Percentiles rank a stretch among this genome's conserved stretches.
Conservation (phyloP, 1,140 invertebrate species). For the Araneus ventricosus region DNA sequence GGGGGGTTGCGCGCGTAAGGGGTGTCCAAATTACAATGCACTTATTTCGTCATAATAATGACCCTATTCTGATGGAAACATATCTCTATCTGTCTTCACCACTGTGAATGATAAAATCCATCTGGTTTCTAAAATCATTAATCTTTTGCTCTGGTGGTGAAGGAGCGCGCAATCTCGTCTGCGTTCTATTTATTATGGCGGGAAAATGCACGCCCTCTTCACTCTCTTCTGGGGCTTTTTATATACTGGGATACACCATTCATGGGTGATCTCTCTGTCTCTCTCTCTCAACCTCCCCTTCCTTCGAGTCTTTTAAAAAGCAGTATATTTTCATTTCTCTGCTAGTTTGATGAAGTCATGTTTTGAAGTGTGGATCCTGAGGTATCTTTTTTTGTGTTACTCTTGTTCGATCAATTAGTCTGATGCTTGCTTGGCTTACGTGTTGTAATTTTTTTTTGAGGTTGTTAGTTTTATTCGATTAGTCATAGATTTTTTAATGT, state of each 20-base stretch:
- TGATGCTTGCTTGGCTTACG: too few species aligned
- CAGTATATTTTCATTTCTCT: background rate
- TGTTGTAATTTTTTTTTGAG: too few species aligned
- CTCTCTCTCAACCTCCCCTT: background rate
- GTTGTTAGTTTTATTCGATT: too few species aligned
- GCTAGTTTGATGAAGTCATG: constrained; percentile 5
- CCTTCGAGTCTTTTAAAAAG: background rate
- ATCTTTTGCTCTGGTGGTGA: constrained; percentile 52
- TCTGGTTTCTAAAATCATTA: constrained; percentile 70
- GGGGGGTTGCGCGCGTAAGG: constrained; percentile 14
- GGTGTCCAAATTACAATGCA: constrained; percentile 73
- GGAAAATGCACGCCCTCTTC: constrained; percentile 9
- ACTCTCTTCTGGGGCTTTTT: constrained; percentile 44
- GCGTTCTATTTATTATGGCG: constrained; percentile 61
- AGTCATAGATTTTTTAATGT: too few species aligned
- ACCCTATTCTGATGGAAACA: constrained; percentile 58
- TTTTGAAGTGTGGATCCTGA: background rate
- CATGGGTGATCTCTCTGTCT: background rate
- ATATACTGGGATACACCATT: constrained; percentile 9
- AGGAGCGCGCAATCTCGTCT: constrained; percentile 18
- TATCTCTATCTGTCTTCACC: constrained; percentile 74
- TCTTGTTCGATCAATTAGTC: too few species aligned
- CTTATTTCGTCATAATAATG: constrained; percentile 72
- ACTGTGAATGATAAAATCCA: constrained; percentile 70
- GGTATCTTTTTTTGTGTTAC: background rate